These are phyloP conservation scores for Nemapogon koenigi DNA, from an alignment of 2,888 invertebrate species.

Conservation along the genomic window DNA sequence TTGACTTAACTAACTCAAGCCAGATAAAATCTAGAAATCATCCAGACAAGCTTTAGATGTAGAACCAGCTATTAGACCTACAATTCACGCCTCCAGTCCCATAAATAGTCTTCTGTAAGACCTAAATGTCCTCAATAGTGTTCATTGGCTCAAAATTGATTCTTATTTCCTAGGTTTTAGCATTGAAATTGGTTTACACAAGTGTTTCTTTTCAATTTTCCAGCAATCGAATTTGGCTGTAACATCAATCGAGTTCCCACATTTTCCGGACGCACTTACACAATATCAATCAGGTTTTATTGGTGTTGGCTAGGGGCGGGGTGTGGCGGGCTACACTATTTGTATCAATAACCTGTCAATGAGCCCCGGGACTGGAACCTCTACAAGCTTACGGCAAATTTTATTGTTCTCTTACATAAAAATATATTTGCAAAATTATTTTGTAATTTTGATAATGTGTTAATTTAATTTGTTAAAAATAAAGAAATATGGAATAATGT, in stretches of 20 bases:
- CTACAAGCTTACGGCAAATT: too few relatives aligned
- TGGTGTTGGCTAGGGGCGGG: constrained; percentile 50
- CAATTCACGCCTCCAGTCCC: constrained; percentile 56
- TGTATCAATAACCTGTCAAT: constrained; percentile 68
- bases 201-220: constrained; percentile 55
- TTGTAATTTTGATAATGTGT: too few relatives aligned
- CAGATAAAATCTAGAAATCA: too few relatives aligned
- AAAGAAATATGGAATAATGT: too few relatives aligned
- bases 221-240: constrained; percentile 61
- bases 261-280: constrained; percentile 64
- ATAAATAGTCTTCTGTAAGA: constrained; percentile 34
- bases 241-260: constrained; percentile 65
- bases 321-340: constrained; percentile 41
- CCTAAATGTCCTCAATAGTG: constrained; percentile 26
- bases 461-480: too few relatives aligned
- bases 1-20: too few relatives aligned
- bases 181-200: constrained; percentile 23
- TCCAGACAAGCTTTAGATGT: too few relatives aligned
- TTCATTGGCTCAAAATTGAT: constrained; percentile 20
- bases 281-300: constrained; percentile 67
- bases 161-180: constrained; percentile 22
- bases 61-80: constrained; percentile 40
- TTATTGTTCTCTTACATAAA: too few relatives aligned
- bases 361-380: constrained; percentile 43
- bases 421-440: too few relatives aligned